phyloP scores from a whole-genome alignment of 1,140 invertebrate genomes.

The Streblospio benedicti region DNA sequence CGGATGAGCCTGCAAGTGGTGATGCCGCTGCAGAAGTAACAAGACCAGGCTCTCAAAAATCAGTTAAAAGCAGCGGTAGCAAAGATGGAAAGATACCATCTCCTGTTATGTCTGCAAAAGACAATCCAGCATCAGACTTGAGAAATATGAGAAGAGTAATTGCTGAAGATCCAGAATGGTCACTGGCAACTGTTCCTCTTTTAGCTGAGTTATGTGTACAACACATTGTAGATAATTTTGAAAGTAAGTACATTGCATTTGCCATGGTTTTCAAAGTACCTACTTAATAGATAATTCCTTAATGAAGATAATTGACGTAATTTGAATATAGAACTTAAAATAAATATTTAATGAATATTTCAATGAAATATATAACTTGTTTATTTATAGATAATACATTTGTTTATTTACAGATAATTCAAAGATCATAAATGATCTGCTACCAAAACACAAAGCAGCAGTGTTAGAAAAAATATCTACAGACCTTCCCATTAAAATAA shows the following conservation, averaged over 20 bases:
- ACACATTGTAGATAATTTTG: conserved; percentile 44
- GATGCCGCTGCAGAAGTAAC: no score
- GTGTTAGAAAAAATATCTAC: conserved; percentile 41
- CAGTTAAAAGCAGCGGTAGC: conserved; percentile 29
- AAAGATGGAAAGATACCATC: conserved; percentile 20
- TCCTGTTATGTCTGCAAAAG: conserved; percentile 27
- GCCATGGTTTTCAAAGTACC: no score
- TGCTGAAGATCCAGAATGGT: conserved; percentile 48
- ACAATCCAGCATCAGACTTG: conserved; percentile 41
- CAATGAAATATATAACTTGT: no score
- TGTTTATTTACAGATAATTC: conserved; percentile 40
- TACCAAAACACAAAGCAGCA: conserved; percentile 36
- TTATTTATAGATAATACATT: no score
- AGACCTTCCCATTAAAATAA: conserved; percentile 43
- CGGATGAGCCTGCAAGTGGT: no score
- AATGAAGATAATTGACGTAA: no score
- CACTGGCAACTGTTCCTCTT: conserved; percentile 45
- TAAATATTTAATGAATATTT: no score
- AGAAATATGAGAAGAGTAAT: conserved; percentile 47
- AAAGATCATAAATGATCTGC: conserved; percentile 36
- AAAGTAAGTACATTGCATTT: conserved; percentile 37
- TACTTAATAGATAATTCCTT: no score
- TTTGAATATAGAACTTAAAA: no score
- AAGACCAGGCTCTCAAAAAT: conserved; percentile 28
- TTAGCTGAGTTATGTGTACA: conserved; percentile 39